Evolutionary conservation across 2,888 invertebrate genomes (phyloP), one percentile per base, ranked within the genome.

Genomic region (Drosophila helvetica): DNA sequence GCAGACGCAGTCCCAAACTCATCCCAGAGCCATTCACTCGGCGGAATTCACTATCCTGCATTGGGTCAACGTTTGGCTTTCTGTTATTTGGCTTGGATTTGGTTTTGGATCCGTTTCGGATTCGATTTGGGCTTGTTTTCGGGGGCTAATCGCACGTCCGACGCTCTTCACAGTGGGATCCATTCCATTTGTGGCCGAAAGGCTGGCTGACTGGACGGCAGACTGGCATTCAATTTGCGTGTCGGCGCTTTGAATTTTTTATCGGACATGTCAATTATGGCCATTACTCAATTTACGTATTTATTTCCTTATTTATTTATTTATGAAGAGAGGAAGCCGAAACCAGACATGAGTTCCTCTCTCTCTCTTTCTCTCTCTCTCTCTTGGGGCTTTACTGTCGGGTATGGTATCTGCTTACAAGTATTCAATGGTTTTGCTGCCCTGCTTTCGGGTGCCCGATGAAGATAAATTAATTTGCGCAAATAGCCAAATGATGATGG

Each of bases 221-320:
- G 19, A 22, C 22, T 56, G 57, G 33, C 75, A 55, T 73, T 73
- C 73, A 73, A 59, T 67, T 66, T 71, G 70, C 56, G 60, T 60
- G 67, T 58, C 56, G 58, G 62, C 57, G 56, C 58, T 52, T 48
- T 75, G 70, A 51, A 72, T 63, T 74, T 77, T 73, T 74, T 65
- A 65, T 77, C 57, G 51, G 80, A 67, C 79, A 68, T 63, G 82
- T 85, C 87, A 85, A 85, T 85, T 85, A 87, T 76, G 58, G 85
- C 75, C 70, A 85, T 85, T 84, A 85, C 75, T 78, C 77, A 87
- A 85, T 87, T 82, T 82, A 77, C 77, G 82, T 85, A 87, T 81
- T 86, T 86, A 78, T 72, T 77, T 75, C 64, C 52, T 55, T 52
- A 56, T 70, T 84, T 60, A 71, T 69, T 81, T 78, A 86, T 83